phyloP scores from a whole-genome alignment of 2,113 vertebrate genomes.

The Zosterops pallidus region DNA sequence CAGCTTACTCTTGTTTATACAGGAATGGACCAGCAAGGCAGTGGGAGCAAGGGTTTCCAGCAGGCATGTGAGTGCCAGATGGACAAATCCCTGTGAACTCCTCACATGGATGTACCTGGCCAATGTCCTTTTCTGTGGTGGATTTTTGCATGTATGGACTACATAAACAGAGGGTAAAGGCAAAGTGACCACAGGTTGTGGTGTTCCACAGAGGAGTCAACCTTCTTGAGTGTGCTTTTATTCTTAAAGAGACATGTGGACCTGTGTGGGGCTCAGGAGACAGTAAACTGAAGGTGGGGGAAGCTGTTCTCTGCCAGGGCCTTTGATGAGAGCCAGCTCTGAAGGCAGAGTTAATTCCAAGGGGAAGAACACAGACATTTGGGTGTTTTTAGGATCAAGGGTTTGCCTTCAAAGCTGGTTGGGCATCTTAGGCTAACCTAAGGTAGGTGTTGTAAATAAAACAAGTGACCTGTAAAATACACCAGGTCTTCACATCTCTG shows the following conservation, averaged over 20 bases:
- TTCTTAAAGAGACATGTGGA: neutral
- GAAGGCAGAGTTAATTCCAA: conserved; percentile 5
- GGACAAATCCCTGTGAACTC: neutral
- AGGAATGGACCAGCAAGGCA: neutral
- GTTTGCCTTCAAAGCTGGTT: conserved; percentile 11
- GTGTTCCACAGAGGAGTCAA: neutral
- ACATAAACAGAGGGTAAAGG: neutral
- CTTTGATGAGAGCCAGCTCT: neutral
- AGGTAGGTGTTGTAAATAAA: neutral
- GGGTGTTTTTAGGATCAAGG: conserved; percentile 21
- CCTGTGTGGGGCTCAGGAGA: neutral
- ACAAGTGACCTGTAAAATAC: conserved; percentile 1
- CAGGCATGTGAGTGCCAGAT: neutral
- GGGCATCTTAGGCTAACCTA: conserved; percentile 7
- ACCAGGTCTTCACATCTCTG: neutral
- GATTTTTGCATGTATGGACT: neutral
- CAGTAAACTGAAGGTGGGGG: neutral
- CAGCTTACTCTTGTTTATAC: neutral
- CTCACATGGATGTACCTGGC: neutral
- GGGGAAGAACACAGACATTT: neutral
- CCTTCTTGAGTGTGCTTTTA: neutral
- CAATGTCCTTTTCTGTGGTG: neutral
- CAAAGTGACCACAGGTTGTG: neutral
- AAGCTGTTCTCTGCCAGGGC: neutral
- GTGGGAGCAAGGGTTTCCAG: neutral